Evolutionary conservation across 2,113 vertebrate genomes (phyloP).

Genomic region (Loxodonta africana): DNA sequence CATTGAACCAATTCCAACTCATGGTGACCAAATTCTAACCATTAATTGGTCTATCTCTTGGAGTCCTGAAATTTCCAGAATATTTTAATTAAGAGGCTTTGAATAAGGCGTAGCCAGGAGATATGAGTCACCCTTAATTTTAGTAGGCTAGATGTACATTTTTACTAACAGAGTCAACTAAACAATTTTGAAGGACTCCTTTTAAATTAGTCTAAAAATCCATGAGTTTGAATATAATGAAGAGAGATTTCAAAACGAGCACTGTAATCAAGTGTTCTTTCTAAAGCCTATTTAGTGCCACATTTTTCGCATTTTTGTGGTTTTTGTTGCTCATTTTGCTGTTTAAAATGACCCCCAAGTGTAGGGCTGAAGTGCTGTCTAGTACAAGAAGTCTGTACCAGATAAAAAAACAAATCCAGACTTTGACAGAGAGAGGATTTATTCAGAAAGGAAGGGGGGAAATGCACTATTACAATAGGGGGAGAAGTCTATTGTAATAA

Average conservation of each 20-base stretch:
- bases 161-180: conserved; percentile 37
- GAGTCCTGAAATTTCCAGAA: conserved; percentile 18
- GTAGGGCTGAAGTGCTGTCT: background rate
- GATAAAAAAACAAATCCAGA: background rate
- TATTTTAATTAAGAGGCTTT: conserved; percentile 44
- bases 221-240: background rate
- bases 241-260: background rate
- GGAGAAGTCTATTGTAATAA: background rate
- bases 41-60: conserved; percentile 37
- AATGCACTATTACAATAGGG: background rate
- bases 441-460: background rate
- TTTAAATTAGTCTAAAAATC: conserved; percentile 35
- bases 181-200: conserved; percentile 36
- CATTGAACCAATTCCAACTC: background rate
- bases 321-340: background rate
- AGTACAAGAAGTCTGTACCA: background rate
- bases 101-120: conserved; percentile 32
- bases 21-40: background rate
- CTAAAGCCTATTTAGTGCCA: background rate
- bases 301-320: background rate
- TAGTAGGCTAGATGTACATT: conserved; percentile 7
- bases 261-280: background rate
- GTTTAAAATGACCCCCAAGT: background rate
- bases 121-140: conserved; percentile 20
- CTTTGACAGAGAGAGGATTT: background rate